Evolutionary conservation across 1,140 invertebrate species (phyloP).

Genomic region (Drosophila albomicans): DNA sequence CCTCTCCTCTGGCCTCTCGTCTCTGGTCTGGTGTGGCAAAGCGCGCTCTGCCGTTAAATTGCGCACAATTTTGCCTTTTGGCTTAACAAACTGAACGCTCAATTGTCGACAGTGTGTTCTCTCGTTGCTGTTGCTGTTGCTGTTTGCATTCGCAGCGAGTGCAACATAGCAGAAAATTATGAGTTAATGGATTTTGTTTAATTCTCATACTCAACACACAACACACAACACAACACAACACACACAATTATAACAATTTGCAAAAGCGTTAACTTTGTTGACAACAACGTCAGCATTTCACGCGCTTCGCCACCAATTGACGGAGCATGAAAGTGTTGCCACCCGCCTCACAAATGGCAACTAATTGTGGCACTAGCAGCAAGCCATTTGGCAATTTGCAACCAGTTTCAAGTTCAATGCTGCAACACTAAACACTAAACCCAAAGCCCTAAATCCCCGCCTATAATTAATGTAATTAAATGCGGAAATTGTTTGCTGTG

Average conservation of each 20-base stretch:
- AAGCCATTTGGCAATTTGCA: slow-evolving; percentile 40
- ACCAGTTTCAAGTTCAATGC: slow-evolving; percentile 67
- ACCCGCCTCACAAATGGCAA: slow-evolving; percentile 10
- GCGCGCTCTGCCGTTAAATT: slow-evolving; percentile 81
- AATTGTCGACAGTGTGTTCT: slow-evolving; percentile 35
- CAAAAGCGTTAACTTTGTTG: slow-evolving; percentile 63
- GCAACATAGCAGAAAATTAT: slow-evolving; percentile 82
- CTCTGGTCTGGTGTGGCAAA: slow-evolving; percentile 56
- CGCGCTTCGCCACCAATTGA: slow-evolving; percentile 46
- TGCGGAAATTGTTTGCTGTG: slow-evolving; percentile 72
- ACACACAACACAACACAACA: background rate
- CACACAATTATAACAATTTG: slow-evolving; percentile 63
- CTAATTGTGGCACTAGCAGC: slow-evolving; percentile 15
- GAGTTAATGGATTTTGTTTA: slow-evolving; percentile 81
- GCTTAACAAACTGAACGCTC: slow-evolving; percentile 79
- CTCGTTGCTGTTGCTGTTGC: slow-evolving; percentile 11
- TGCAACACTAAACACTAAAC: slow-evolving; percentile 17
- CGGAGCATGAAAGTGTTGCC: slow-evolving; percentile 78
- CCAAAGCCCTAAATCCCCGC: slow-evolving; percentile 17
- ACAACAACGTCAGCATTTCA: slow-evolving; percentile 52
- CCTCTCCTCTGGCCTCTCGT: background rate
- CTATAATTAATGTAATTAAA: slow-evolving; percentile 76
- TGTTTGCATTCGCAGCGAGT: slow-evolving; percentile 53
- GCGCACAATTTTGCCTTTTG: slow-evolving; percentile 78
- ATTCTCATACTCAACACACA: slow-evolving; percentile 34